Evolutionary conservation across 2,113 vertebrate species (phyloP).

Genomic region (Pedionomus torquatus): DNA sequence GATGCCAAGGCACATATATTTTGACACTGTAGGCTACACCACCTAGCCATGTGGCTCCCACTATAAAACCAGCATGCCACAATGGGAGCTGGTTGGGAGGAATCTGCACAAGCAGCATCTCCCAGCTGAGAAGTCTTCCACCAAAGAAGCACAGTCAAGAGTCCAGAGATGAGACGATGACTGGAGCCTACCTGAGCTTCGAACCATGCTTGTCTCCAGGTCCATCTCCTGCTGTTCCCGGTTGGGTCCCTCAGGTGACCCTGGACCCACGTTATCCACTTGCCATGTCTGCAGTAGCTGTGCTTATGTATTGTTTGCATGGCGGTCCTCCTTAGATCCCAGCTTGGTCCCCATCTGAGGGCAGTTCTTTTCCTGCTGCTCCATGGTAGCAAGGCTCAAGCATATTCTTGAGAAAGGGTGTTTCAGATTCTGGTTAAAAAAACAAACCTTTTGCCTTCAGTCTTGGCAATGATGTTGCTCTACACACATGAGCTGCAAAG

Average conservation of each 20-base stretch:
- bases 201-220: neutral
- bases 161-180: neutral
- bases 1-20: neutral
- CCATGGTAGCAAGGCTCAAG: neutral
- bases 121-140: neutral
- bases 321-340: too few species aligned
- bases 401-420: neutral
- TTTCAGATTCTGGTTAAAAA: neutral
- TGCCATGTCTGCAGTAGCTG: neutral
- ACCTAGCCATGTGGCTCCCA: neutral
- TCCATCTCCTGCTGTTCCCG: neutral
- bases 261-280: neutral
- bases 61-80: neutral
- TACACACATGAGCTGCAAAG: neutral
- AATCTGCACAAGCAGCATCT: neutral
- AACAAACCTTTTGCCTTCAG: neutral
- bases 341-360: neutral
- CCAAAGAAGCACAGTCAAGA: neutral
- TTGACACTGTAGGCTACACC: neutral
- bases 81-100: neutral
- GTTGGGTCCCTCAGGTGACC: neutral
- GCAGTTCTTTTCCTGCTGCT: neutral
- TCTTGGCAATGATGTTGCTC: neutral
- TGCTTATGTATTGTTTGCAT: neutral
- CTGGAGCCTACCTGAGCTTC: neutral